Conservation (phyloP, 2,113 vertebrate genomes). For the Mirza zaza region DNA sequence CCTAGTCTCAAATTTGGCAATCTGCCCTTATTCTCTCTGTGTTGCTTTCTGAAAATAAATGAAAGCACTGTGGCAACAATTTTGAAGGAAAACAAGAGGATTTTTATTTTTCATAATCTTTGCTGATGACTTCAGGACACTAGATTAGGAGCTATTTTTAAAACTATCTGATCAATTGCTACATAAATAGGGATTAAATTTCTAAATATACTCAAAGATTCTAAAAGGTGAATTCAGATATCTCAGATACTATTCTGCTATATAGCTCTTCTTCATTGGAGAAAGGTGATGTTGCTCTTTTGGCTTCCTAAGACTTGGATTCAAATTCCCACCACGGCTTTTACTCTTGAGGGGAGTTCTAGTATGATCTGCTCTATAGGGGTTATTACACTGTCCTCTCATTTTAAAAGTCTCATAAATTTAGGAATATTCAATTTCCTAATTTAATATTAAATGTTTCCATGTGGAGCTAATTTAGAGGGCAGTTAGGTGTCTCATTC, state of each 20-base stretch:
- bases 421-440: background rate
- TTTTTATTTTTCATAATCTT: constrained; percentile 42
- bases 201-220: background rate
- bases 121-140: background rate
- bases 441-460: background rate
- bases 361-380: background rate
- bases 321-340: background rate
- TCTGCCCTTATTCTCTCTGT: constrained; percentile 47
- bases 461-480: background rate
- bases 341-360: background rate
- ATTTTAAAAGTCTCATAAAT: background rate
- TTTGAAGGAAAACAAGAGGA: background rate
- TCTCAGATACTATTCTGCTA: background rate
- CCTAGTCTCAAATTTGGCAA: constrained; percentile 39
- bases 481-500: background rate
- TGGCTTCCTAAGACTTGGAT: background rate
- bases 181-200: background rate
- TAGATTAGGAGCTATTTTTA: background rate
- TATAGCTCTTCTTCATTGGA: background rate
- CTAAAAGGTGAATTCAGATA: background rate
- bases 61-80: constrained; percentile 47
- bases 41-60: constrained; percentile 53
- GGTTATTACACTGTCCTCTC: background rate
- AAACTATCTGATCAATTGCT: background rate
- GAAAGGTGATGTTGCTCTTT: background rate